Percentiles rank a stretch among this genome's conserved stretches.
These are phyloP conservation scores for Echinarachnius parma DNA, from an alignment of 53 echinoderm and acorn worm genomes.

Conservation along the genomic window DNA sequence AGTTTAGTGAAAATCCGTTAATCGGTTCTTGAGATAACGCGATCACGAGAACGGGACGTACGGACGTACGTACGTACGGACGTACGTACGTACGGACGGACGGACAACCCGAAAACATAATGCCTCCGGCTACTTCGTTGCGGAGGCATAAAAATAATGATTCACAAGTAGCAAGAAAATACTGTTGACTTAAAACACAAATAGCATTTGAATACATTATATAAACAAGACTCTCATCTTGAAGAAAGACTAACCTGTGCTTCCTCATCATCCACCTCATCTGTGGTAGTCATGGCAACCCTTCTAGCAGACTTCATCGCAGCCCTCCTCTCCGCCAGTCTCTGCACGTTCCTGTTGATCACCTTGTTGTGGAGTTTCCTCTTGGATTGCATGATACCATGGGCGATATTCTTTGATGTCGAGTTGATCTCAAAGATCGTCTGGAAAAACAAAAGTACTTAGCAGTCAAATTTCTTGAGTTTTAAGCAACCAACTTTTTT, in stretches of 20 bases:
- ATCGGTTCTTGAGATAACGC: no score
- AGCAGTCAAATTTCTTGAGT: neutral
- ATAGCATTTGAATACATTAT: no score
- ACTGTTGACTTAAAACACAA: no score
- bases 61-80: no score
- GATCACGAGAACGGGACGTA: no score
- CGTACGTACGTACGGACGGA: no score
- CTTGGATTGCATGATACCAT: slow-evolving; percentile 78
- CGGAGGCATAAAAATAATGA: no score
- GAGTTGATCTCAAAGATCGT: slow-evolving; percentile 87
- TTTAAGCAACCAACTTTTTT: no score
- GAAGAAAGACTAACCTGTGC: slow-evolving; percentile 20
- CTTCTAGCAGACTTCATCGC: slow-evolving; percentile 10
- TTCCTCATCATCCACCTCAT: slow-evolving; percentile 19
- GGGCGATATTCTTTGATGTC: slow-evolving; percentile 61
- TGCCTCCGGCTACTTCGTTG: no score
- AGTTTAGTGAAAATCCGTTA: no score
- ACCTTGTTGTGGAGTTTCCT: slow-evolving; percentile 60
- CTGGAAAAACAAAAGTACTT: slow-evolving; percentile 16
- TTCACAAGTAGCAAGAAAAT: no score
- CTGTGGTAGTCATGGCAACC: slow-evolving; percentile 34
- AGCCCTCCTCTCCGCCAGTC: slow-evolving; percentile 14
- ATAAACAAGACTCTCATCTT: neutral
- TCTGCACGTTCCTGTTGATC: slow-evolving; percentile 61
- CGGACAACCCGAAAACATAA: no score